A percentile compares a stretch with the other conserved stretches of the same genome.
These are phyloP conservation scores for Oryzias curvinotus DNA, from an alignment of 2,113 vertebrate species.

Conservation along the genomic window DNA sequence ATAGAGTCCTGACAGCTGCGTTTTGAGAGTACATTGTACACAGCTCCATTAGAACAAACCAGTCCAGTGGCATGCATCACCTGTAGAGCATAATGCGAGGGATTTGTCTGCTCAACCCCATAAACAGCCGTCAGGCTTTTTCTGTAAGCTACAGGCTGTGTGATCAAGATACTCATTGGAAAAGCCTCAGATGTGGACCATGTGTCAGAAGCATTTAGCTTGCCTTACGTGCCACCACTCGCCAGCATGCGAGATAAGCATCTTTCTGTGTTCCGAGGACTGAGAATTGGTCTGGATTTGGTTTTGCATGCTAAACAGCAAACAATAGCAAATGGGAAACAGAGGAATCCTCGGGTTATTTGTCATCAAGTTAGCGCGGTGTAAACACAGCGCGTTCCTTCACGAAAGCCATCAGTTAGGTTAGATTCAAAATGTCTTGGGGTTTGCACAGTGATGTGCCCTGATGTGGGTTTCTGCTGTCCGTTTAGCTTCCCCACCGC, in stretches of 20 bases:
- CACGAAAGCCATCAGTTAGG: conserved; percentile 29
- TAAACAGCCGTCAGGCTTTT: conserved; percentile 52
- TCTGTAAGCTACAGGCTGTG: conserved; percentile 43
- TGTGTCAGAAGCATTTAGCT: conserved; percentile 60
- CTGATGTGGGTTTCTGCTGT: conserved; percentile 53
- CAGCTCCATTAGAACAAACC: conserved; percentile 23
- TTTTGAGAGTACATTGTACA: conserved; percentile 19
- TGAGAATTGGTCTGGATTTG: conserved; percentile 35
- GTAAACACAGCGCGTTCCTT: conserved; percentile 56
- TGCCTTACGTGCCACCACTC: conserved; percentile 51
- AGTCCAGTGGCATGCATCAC: conserved; percentile 53
- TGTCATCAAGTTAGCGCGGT: conserved; percentile 66
- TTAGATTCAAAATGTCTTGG: conserved; percentile 37
- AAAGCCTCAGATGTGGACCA: conserved; percentile 62
- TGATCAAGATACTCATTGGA: conserved; percentile 47
- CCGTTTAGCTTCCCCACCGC: conserved; percentile 45
- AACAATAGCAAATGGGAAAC: conserved; percentile 62
- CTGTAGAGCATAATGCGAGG: conserved; percentile 53
- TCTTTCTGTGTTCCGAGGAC: conserved; percentile 30
- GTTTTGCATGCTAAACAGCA: conserved; percentile 64
- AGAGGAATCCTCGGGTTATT: conserved; percentile 64
- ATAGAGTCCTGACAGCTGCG: conserved; percentile 22
- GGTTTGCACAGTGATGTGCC: conserved; percentile 35
- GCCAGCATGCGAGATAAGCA: conserved; percentile 55
- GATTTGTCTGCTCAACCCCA: conserved; percentile 52